Evolutionary conservation across 2,113 vertebrate genomes (phyloP).

Genomic region (Perca fluviatilis): DNA sequence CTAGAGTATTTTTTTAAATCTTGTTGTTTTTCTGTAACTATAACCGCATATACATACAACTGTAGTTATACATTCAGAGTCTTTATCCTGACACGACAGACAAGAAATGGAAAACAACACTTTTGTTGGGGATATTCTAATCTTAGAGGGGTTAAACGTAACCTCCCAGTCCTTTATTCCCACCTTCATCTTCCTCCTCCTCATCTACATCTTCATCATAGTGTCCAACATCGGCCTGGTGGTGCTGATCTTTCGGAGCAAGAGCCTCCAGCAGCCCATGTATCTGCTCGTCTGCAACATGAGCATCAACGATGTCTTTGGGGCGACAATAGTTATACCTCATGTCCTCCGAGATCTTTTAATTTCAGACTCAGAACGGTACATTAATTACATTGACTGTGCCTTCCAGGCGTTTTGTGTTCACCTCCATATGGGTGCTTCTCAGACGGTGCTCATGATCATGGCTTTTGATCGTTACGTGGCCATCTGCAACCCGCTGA

Average conservation of each 20-base stretch:
- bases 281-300: slow-evolving; percentile 79
- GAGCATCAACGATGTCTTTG: slow-evolving; percentile 68
- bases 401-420: slow-evolving; percentile 65
- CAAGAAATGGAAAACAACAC: too few species aligned
- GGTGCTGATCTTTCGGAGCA: slow-evolving; percentile 44
- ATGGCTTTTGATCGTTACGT: slow-evolving; percentile 79
- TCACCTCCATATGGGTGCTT: slow-evolving; percentile 46
- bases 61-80: too few species aligned
- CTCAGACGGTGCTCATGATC: slow-evolving; percentile 62
- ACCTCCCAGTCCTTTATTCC: background rate
- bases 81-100: too few species aligned
- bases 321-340: slow-evolving; percentile 60
- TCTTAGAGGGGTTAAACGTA: slow-evolving; percentile 67
- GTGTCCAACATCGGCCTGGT: slow-evolving; percentile 64
- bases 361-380: background rate
- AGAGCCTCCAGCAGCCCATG: slow-evolving; percentile 76
- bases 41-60: too few species aligned
- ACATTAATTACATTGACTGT: slow-evolving; percentile 63
- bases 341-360: slow-evolving; percentile 61
- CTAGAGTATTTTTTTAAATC: too few species aligned
- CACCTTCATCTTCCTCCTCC: slow-evolving; percentile 58
- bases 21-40: too few species aligned
- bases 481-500: slow-evolving; percentile 72
- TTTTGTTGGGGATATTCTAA: slow-evolving; percentile 19
- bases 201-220: slow-evolving; percentile 70